phyloP scores from a whole-genome alignment of 1,140 invertebrate species.

The Drosophila biarmipes region DNA sequence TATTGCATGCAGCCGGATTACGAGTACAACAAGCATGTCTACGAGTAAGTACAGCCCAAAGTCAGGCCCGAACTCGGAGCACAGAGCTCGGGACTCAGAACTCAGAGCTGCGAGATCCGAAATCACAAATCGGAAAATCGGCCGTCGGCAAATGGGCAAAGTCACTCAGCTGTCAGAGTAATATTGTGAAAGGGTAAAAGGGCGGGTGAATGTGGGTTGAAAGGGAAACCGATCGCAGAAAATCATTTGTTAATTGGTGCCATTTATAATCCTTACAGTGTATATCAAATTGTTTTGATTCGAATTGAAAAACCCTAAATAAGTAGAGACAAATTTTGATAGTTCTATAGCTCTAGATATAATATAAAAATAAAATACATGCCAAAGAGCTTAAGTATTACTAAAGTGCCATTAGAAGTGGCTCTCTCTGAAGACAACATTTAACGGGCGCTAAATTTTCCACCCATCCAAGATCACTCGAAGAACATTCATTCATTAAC shows the following conservation, averaged over 20 bases:
- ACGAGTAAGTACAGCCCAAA: slow-evolving; percentile 75
- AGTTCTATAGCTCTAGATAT: too few relatives aligned
- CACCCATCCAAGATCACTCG: slow-evolving; percentile 17
- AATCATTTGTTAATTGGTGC: background rate
- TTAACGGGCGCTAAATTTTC: slow-evolving; percentile 21
- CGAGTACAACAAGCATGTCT: slow-evolving; percentile 82
- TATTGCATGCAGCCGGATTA: slow-evolving; percentile 84
- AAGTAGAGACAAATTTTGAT: too few relatives aligned
- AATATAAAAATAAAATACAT: background rate
- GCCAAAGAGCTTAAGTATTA: background rate
- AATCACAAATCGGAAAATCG: slow-evolving; percentile 1
- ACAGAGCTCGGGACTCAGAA: background rate
- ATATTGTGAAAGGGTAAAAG: background rate
- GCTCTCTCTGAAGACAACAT: background rate
- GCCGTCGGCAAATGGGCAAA: slow-evolving; percentile 26
- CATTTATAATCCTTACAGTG: background rate
- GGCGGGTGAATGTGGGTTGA: background rate
- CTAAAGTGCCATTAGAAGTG: slow-evolving; percentile 12
- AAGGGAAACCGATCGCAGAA: background rate
- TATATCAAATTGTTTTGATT: background rate
- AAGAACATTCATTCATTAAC: slow-evolving; percentile 33
- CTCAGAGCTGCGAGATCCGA: background rate
- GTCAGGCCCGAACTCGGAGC: slow-evolving; percentile 8
- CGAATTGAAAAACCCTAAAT: too few relatives aligned
- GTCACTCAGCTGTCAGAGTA: slow-evolving; percentile 23